phyloP scores from a whole-genome alignment of 2,797 vertebrate genomes.

The Malurus splendens region DNA sequence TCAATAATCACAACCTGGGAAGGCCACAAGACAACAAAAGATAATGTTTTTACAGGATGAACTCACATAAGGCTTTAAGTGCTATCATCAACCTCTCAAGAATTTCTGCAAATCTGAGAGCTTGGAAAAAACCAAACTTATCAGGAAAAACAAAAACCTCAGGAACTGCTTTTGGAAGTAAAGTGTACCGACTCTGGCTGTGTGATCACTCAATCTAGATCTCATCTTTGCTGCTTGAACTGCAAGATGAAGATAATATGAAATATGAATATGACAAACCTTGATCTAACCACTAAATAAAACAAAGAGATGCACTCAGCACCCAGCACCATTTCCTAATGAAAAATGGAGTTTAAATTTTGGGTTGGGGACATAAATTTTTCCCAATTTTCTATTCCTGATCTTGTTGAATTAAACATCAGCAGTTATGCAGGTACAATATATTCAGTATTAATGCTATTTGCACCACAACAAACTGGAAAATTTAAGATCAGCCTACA shows the following conservation, averaged over 20 bases:
- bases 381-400: not conserved
- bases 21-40: not conserved
- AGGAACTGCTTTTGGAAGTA: not conserved
- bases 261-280: not conserved
- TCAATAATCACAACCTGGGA: not conserved
- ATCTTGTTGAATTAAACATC: not conserved
- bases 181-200: not conserved
- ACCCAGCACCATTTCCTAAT: not conserved
- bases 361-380: not conserved
- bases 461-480: not conserved
- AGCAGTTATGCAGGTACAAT: not conserved
- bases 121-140: not conserved
- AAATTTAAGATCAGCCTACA: not conserved
- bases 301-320: not conserved
- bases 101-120: not conserved
- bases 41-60: not conserved
- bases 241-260: not conserved
- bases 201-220: not conserved
- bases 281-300: not conserved
- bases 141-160: not conserved
- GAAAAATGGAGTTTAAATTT: not conserved
- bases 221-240: not conserved
- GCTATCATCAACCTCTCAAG: not conserved
- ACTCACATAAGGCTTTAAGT: not conserved
- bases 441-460: not conserved